Base-by-base conservation (phyloP, 2,113 vertebrate species). In the Zosterops pallidus region DNA sequence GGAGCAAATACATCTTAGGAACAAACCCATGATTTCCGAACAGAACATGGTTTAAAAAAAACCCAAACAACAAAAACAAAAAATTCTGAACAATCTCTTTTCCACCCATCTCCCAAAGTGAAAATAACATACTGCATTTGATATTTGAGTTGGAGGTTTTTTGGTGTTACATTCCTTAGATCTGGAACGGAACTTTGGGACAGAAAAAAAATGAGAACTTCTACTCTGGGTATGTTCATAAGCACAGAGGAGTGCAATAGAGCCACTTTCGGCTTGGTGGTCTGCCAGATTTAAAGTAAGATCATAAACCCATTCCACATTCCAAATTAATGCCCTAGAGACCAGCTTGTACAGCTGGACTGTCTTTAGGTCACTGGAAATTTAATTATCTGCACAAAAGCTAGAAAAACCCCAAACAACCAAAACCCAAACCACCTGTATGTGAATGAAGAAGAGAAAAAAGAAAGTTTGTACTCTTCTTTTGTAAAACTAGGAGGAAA, bases 261-360 rank as follows among this genome's bases (percentile, higher is more conserved):
- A 94, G 22, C 2, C 16, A 19, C 20, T 47, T 95, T 80, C 14
- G 1, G 3, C 69, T 25, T 74, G 62, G 56, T 70, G 18, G 44
- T 64, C 41, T 89, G 87, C 33, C 65, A 82, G 39, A 44, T 59
- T 46, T 86, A 9, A 78, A 86, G 47, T 46, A 86, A 75, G 35
- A 77, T 81, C n/a, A 91, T 49, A 91, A 84, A 91, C 29, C 56
- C 79, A 21, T 63, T 89, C 56, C 25, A 71, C 55, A 84, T 55
- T 26, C 28, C 69, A 87, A 81, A 86, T 59, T 50, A 95, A 84
- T 89, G 72, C 56, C 39, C 39, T 39, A 50, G 69, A 89, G 59
- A 77, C 37, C 33, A 93, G 55, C 42, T 37, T 65, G 81, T 33
- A 80, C 67, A 94, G 50, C 80, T 81, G 64, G 60, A 25, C 53